These are phyloP conservation scores for Megaustenia siamemsis DNA, from an alignment of 2,888 invertebrate species.

Conservation along the genomic window DNA sequence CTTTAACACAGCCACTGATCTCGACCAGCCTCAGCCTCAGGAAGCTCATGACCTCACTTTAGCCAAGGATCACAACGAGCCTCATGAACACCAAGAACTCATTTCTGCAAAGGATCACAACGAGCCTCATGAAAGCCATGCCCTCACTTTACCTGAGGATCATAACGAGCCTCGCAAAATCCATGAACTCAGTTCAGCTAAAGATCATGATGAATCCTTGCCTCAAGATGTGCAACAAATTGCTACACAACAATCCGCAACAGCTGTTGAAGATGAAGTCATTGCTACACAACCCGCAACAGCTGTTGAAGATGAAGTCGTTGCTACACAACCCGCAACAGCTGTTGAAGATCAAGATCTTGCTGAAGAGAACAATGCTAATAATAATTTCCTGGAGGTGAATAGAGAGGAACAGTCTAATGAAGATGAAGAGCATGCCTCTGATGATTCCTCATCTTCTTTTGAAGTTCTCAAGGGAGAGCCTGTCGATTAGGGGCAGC, in stretches of 20 bases:
- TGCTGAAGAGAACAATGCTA: not conserved
- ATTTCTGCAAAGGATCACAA: too few relatives aligned
- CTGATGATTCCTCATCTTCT: conserved; percentile 59
- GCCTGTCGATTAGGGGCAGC: not conserved
- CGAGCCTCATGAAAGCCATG: too few relatives aligned
- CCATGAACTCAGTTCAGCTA: not conserved
- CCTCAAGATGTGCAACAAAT: not conserved
- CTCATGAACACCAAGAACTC: too few relatives aligned
- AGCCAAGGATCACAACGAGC: too few relatives aligned
- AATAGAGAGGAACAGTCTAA: not conserved
- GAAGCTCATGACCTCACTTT: too few relatives aligned
- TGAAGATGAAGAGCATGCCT: conserved; percentile 44
- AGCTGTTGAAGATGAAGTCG: not conserved
- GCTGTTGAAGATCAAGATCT: not conserved
- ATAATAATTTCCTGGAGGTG: not conserved
- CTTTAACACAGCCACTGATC: not conserved
- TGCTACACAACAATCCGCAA: too few relatives aligned
- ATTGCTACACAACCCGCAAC: too few relatives aligned
- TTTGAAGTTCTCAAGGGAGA: conserved; percentile 61
- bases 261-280: too few relatives aligned
- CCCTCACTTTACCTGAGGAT: too few relatives aligned
- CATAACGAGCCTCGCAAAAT: not conserved
- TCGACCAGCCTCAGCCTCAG: too few relatives aligned
- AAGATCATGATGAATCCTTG: not conserved
- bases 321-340: not conserved